Conservation (phyloP, 1,140 invertebrate species). For the Tetragnatha versicolor region DNA sequence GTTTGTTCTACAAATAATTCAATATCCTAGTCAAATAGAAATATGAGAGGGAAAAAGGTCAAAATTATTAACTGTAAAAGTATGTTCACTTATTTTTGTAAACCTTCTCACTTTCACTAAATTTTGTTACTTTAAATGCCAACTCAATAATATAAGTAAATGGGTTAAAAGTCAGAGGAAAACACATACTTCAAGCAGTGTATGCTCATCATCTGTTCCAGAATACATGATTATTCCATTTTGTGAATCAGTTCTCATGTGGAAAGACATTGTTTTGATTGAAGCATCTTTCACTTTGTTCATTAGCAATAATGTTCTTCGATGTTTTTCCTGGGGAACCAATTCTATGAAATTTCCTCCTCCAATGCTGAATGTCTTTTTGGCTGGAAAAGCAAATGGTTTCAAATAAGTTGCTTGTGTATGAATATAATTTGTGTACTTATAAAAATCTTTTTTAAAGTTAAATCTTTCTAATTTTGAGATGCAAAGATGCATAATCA, state of each 20-base stretch:
- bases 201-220: slow-evolving; percentile 86
- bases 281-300: neutral
- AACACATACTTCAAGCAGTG: slow-evolving; percentile 65
- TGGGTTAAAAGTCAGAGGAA: neutral
- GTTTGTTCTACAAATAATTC: no score
- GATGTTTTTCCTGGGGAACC: slow-evolving; percentile 55
- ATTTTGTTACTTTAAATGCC: no score
- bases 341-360: slow-evolving; percentile 81
- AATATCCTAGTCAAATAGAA: no score
- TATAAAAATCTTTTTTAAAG: no score
- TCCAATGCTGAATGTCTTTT: slow-evolving; percentile 79
- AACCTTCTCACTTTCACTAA: no score
- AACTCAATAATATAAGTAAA: neutral
- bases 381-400: slow-evolving; percentile 65
- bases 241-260: slow-evolving; percentile 78
- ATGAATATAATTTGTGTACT: no score
- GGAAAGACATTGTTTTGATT: slow-evolving; percentile 76
- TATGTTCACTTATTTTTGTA: no score
- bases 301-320: slow-evolving; percentile 14
- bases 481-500: no score
- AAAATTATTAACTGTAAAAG: no score
- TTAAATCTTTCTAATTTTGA: no score
- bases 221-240: slow-evolving; percentile 82
- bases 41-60: no score
- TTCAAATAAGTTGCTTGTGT: no score